phyloP scores from a whole-genome alignment of 2,888 invertebrate genomes.

The Meganola albula region DNA sequence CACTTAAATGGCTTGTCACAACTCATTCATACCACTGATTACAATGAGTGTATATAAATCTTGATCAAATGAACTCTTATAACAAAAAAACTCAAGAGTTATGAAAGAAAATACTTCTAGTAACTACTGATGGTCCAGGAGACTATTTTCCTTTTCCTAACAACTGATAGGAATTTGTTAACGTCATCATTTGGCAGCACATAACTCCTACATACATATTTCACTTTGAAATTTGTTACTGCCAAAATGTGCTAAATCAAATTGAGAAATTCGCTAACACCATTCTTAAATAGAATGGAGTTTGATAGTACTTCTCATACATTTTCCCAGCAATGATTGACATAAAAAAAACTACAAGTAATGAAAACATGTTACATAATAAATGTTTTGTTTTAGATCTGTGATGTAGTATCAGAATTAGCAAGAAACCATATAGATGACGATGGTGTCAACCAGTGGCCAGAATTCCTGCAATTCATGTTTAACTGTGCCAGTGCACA shows the following conservation, averaged over 20 bases:
- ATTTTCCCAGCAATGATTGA: slow-evolving; percentile 15
- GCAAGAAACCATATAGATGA: slow-evolving; percentile 96
- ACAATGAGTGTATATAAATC: too few species aligned
- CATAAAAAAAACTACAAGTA: background rate
- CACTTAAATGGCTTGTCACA: too few species aligned
- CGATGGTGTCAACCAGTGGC: slow-evolving; percentile 97
- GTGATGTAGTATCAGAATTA: slow-evolving; percentile 97
- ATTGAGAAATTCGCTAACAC: slow-evolving; percentile 72
- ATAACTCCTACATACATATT: slow-evolving; percentile 52
- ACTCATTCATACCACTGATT: too few species aligned
- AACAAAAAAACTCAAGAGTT: too few species aligned
- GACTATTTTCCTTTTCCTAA: background rate
- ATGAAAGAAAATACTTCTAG: too few species aligned
- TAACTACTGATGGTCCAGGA: too few species aligned
- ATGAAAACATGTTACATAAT: background rate
- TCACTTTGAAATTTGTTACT: slow-evolving; percentile 45
- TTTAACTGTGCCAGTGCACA: slow-evolving; percentile 95
- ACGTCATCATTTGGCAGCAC: slow-evolving; percentile 65
- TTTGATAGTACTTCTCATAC: slow-evolving; percentile 73
- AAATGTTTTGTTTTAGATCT: slow-evolving; percentile 70
- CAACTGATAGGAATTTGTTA: too few species aligned
- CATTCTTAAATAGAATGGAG: slow-evolving; percentile 56
- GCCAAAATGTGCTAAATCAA: slow-evolving; percentile 65
- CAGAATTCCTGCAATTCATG: slow-evolving; percentile 95
- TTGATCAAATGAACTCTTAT: too few species aligned